Percentiles rank a stretch among this genome's conserved stretches.
Conservation (phyloP, 2,888 invertebrate species). For the Rhamphomyia laevipes region DNA sequence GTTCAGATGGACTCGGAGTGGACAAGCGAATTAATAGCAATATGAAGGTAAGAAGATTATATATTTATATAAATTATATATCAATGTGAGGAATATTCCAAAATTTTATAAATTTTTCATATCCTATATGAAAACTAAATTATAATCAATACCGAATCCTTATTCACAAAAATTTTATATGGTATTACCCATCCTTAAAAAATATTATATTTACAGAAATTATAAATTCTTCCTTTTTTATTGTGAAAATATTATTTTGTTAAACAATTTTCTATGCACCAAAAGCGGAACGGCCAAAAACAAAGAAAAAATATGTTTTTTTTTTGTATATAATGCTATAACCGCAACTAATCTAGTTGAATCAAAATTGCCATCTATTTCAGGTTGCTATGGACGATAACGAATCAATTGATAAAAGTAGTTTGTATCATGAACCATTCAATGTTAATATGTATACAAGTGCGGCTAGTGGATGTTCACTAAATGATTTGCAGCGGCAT, state of each 20-base stretch:
- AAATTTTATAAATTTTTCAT: background rate
- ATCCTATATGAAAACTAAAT: no score
- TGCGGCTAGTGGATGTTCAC: slow-evolving; percentile 38
- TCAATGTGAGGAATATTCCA: background rate
- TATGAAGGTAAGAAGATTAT: slow-evolving; percentile 30
- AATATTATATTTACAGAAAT: background rate
- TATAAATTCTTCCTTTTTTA: background rate
- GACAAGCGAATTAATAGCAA: slow-evolving; percentile 40
- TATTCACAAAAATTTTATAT: no score
- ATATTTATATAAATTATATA: no score
- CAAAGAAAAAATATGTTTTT: background rate
- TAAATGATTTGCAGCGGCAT: slow-evolving; percentile 39
- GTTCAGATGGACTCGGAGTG: slow-evolving; percentile 36
- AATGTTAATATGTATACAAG: slow-evolving; percentile 40
- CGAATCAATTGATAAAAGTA: slow-evolving; percentile 39
- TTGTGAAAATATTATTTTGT: background rate
- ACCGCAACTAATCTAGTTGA: slow-evolving; percentile 11
- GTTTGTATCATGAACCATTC: slow-evolving; percentile 41
- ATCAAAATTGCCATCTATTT: slow-evolving; percentile 20
- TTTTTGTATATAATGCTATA: background rate
- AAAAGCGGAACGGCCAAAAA: no score
- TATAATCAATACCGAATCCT: no score
- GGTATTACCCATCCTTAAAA: background rate
- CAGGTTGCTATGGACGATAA: slow-evolving; percentile 38
- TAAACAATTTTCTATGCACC: no score